Base-by-base conservation (phyloP, 23 tunicate genomes). In the Diplosoma virens region DNA sequence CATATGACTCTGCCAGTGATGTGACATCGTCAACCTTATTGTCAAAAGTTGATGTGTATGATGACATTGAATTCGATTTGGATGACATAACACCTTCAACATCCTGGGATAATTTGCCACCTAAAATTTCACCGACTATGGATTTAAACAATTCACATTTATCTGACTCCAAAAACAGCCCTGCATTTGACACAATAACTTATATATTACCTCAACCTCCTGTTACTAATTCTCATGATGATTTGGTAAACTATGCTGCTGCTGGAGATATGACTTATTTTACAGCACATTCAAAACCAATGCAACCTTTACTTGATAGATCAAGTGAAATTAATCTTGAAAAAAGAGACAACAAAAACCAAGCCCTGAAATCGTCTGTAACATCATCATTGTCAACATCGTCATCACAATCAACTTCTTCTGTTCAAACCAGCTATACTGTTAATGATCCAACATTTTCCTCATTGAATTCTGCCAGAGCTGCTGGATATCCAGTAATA, bases 401-500 rank as follows among this genome's bases (percentile, higher is more conserved):
- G 4, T n/a, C n/a, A 11, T 18, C 61, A 17, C 23, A 55, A 4
- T 55, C 61, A 27, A 29, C 2, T 29, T 61, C 69, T 27, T 61
- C 74, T 17, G 28, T 72, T 31, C 59, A 72, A 72, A 48, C 48
- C 16, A 72, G 78, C 22, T 72, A 72, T 34, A 26, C 23, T 24
- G 78, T 72, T 1, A 34, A 25, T 29, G 61, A 72, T 3, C 60
- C 60, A 6, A 48, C 33, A 21, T 25, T 72, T 30, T 47, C 37
- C 34, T 30, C 60, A 14, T 17, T 50, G 60, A 36, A 47, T 50
- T 72, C 78, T 47, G 78, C 78, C 3, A 26, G 60, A 48, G 78
- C 78, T 5, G 78, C 78, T 34, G 78, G 78, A 23, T 72, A 72
- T 48, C 78, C 78, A 28, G 60, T 72, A 7, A 72, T 72, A 68